These are phyloP conservation scores for Zonitis immaculata DNA, from an alignment of 2,888 invertebrate genomes.

Conservation along the genomic window DNA sequence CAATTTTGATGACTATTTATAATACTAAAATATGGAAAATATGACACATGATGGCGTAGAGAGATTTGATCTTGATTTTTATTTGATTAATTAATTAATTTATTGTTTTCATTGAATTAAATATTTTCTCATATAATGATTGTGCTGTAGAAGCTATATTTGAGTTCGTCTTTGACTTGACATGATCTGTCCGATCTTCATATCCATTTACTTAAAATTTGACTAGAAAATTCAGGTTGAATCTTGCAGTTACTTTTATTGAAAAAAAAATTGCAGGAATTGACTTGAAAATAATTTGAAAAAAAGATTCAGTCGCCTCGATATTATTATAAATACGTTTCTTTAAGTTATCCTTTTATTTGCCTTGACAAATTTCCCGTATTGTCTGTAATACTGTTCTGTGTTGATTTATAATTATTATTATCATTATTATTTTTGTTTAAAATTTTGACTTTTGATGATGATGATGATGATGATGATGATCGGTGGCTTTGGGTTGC, in stretches of 20 bases:
- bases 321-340: conserved; percentile 19
- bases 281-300: conserved; percentile 12
- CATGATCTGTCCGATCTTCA: conserved; percentile 43
- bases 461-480: too few species aligned
- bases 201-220: conserved; percentile 36
- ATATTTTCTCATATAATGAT: conserved; percentile 40
- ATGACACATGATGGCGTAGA: conserved; percentile 46
- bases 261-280: conserved; percentile 8
- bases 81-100: conserved; percentile 10
- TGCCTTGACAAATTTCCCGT: conserved; percentile 36
- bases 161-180: conserved; percentile 40
- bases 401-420: conserved; percentile 33
- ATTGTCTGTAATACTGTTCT: conserved; percentile 35
- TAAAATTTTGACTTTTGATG: too few species aligned
- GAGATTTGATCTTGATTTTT: conserved; percentile 35
- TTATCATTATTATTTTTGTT: background rate
- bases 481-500: conserved; percentile 40
- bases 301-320: conserved; percentile 21
- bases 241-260: conserved; percentile 3
- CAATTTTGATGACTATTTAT: conserved; percentile 43
- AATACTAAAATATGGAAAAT: conserved; percentile 21
- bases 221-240: conserved; percentile 8
- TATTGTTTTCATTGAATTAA: background rate
- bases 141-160: conserved; percentile 42
- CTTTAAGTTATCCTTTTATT: conserved; percentile 20